Conservation (phyloP, 2,113 vertebrate genomes). For the Otolemur garnettii region DNA sequence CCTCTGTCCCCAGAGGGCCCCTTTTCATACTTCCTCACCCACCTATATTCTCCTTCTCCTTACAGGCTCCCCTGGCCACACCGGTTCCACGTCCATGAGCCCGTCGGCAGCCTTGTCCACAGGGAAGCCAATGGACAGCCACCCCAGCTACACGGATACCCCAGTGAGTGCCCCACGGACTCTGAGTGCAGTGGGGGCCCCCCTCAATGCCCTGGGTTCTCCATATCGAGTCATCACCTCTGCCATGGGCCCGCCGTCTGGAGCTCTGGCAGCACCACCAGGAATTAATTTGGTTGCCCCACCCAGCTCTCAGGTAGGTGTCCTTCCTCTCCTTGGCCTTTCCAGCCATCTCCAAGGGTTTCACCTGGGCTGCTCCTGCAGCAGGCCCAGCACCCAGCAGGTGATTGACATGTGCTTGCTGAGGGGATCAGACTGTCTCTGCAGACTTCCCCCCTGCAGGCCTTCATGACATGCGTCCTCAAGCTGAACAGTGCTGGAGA, state of each 20-base stretch:
- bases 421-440: not conserved
- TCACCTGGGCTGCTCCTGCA: not conserved
- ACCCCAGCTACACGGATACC: constrained; percentile 84
- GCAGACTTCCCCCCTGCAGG: not conserved
- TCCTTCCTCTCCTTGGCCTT: rapidly evolving
- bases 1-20: not conserved
- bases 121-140: constrained; percentile 80
- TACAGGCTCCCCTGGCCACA: constrained; percentile 85
- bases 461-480: rapidly evolving
- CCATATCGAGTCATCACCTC: constrained; percentile 87
- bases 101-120: constrained; percentile 79
- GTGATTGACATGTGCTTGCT: not conserved
- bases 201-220: constrained; percentile 77
- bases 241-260: constrained; percentile 83
- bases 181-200: constrained; percentile 77
- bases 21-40: not conserved
- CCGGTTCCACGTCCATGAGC: constrained; percentile 81
- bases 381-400: not conserved
- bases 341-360: rapidly evolving
- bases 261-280: constrained; percentile 81
- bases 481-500: not conserved
- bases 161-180: constrained; percentile 75
- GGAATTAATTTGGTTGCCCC: constrained; percentile 86
- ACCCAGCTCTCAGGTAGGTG: constrained; percentile 85
- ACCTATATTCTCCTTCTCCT: constrained; percentile 26